phyloP scores from a whole-genome alignment of 2,113 vertebrate genomes.

The Eleginops maclovinus region DNA sequence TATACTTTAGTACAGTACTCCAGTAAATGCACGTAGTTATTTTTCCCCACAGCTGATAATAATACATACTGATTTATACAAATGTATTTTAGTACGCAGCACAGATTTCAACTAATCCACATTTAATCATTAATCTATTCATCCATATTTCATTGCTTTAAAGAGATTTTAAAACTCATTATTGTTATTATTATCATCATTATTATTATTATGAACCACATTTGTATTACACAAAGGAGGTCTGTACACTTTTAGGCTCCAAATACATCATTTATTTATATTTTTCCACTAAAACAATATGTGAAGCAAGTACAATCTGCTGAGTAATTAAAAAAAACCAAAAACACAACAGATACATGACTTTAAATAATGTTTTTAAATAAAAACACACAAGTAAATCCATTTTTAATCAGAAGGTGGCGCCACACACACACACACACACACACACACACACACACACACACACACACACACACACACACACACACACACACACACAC shows the following conservation, averaged over 20 bases:
- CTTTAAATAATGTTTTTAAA: too few species aligned
- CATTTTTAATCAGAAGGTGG: conserved; percentile 52
- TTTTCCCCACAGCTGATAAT: not conserved
- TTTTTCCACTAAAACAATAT: not conserved
- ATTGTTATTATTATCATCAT: too few species aligned
- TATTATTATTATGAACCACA: too few species aligned
- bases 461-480: too few species aligned
- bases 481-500: too few species aligned
- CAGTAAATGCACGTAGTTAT: not conserved
- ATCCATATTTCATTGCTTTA: not conserved
- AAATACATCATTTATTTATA: too few species aligned
- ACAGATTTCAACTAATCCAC: conserved; percentile 14
- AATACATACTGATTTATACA: not conserved
- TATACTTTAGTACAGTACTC: not conserved
- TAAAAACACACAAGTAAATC: not conserved
- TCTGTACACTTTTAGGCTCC: too few species aligned
- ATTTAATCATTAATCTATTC: not conserved
- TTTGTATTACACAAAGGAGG: too few species aligned
- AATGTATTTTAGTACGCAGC: not conserved
- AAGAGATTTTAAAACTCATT: too few species aligned
- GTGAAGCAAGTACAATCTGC: not conserved
- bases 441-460: too few species aligned
- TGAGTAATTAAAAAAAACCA: not conserved
- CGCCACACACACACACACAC: conserved; percentile 33
- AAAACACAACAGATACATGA: too few species aligned